phyloP scores from a whole-genome alignment of 2,113 vertebrate genomes.

The Cervus canadensis region DNA sequence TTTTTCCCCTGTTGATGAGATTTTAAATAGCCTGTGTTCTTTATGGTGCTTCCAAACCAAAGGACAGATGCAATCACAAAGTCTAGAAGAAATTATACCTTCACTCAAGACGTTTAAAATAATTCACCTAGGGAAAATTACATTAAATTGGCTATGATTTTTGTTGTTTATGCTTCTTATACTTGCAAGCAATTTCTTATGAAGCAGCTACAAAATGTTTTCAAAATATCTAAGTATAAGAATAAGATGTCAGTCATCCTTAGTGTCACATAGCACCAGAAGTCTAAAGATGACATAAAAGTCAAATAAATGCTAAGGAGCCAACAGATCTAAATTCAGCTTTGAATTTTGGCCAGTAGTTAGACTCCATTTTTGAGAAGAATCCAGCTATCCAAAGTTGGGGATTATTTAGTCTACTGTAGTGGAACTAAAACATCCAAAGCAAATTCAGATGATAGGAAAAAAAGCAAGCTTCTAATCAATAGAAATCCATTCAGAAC shows the following conservation, averaged over 20 bases:
- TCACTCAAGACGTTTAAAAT: constrained; percentile 63
- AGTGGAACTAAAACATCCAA: constrained; percentile 10
- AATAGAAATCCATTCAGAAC: background rate
- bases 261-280: constrained; percentile 24
- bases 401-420: background rate
- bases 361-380: background rate
- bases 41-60: constrained; percentile 41
- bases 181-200: constrained; percentile 41
- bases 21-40: constrained; percentile 25
- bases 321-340: background rate
- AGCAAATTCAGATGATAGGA: background rate
- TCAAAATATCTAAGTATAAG: constrained; percentile 49
- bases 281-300: constrained; percentile 50
- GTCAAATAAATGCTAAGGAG: constrained; percentile 35
- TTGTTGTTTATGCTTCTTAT: background rate
- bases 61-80: constrained; percentile 50
- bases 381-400: background rate
- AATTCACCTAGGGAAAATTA: constrained; percentile 51
- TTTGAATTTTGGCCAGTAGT: background rate
- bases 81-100: constrained; percentile 28
- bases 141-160: background rate
- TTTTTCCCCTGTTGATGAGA: background rate
- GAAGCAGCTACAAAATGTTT: constrained; percentile 47
- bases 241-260: constrained; percentile 37
- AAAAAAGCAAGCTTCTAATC: background rate